Evolutionary conservation across 2,888 invertebrate genomes (phyloP).

Genomic region (Maniola hyperantus): DNA sequence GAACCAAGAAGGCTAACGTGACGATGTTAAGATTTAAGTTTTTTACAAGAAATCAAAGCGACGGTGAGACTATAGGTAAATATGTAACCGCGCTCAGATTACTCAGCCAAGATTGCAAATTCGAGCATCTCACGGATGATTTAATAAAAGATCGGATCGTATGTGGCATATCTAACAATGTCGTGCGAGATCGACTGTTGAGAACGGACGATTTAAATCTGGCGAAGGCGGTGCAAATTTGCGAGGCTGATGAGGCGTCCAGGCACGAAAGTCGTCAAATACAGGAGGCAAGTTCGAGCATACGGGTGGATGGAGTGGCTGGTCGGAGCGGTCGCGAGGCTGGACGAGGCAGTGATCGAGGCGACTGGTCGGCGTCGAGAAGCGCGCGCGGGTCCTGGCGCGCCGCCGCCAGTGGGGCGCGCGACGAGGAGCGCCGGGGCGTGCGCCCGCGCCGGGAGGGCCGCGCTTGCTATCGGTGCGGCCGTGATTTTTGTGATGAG

Average conservation of each 20-base stretch:
- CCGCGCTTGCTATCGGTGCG: too few species aligned
- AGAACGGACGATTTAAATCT: too few species aligned
- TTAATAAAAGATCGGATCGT: slow-evolving; percentile 34
- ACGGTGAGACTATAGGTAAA: slow-evolving; percentile 24
- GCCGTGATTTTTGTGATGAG: too few species aligned
- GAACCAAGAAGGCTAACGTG: too few species aligned
- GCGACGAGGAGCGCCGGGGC: too few species aligned
- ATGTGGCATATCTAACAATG: slow-evolving; percentile 28
- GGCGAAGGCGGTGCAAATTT: too few species aligned
- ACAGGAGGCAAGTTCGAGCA: slow-evolving; percentile 11
- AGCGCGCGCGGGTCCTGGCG: too few species aligned
- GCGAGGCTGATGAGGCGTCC: too few species aligned
- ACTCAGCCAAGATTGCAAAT: slow-evolving; percentile 13
- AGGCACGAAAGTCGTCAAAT: slow-evolving; percentile 1
- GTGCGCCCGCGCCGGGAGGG: too few species aligned
- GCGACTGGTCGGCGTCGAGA: neutral
- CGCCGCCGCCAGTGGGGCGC: too few species aligned
- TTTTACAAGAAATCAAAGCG: slow-evolving; percentile 34
- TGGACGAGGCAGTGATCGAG: neutral
- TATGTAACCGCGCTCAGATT: slow-evolving; percentile 26
- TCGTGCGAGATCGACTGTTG: slow-evolving; percentile 31
- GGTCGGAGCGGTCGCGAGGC: slow-evolving; percentile 31
- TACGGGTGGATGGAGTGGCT: slow-evolving; percentile 29
- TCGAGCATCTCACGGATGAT: slow-evolving; percentile 25
- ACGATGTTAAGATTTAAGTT: slow-evolving; percentile 14